Evolutionary conservation across 1,140 invertebrate genomes (phyloP), one percentile per base, ranked within the genome.

Genomic region (Dolichoris vasculosae): DNA sequence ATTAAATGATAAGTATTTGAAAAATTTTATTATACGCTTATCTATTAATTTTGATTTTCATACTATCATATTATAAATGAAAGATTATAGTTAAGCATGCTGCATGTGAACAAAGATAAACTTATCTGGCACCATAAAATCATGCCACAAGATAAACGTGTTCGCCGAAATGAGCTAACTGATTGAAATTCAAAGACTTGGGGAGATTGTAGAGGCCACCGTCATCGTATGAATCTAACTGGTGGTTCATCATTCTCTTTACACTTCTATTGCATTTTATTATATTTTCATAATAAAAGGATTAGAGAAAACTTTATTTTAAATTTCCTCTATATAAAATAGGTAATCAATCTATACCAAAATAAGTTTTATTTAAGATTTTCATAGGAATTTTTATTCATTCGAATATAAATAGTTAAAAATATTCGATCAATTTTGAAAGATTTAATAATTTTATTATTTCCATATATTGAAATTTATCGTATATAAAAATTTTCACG

Each of bases 111-210:
- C 9, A n/a, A 30, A 32, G 46, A 71, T 64, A 82, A 82, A 82
- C 64, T 82, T 46, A 69, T 51, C 32, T 82, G 35, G 15, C 23
- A 2, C 81, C 48, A 83, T 77, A 48, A 83, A 83, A 32, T 77
- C 59, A 77, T 64, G 40, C 73, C 35, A 75, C 71, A 77, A 83
- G 73, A 83, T 82, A 71, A 82, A 73, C 48, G 67, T 32, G 73
- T 48, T 38, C 20, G 48, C 13, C 17, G 80, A 55, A n/a, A 35
- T 73, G 82, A 77, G 73, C 73, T 35, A 83, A 76, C 82, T 83
- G 38, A 77, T 83, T 83, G 82, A 83, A 76, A 83, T 83, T 83
- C 73, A 83, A 83, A 59, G 73, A 77, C 38, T 77, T 20, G 26
- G 23, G 30, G 82, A 67, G 80, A 55, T 81, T 73, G 67, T 30